phyloP scores from a whole-genome alignment of 2,888 invertebrate genomes.

The Steinernema carpocapsae region DNA sequence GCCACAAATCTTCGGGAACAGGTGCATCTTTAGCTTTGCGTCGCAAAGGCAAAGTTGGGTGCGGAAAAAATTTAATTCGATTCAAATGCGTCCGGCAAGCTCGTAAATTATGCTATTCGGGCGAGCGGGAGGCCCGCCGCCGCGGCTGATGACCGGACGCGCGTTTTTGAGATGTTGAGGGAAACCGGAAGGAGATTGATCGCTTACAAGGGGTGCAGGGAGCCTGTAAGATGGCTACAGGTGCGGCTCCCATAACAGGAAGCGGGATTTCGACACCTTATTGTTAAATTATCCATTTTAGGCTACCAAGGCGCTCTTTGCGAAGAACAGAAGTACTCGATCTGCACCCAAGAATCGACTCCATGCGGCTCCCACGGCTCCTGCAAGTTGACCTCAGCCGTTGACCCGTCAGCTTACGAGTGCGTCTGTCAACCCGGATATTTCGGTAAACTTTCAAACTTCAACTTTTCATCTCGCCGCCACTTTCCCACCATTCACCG shows the following conservation, averaged over 20 bases:
- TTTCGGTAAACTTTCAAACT: neutral
- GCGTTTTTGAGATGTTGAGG: neutral
- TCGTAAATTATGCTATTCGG: constrained; percentile 27
- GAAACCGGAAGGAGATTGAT: constrained; percentile 29
- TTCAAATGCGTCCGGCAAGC: constrained; percentile 27
- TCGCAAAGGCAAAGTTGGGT: neutral
- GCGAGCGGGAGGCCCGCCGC: neutral
- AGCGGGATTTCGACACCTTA: neutral
- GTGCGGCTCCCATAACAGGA: neutral
- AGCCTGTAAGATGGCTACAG: neutral
- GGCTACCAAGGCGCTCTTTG: constrained; percentile 10
- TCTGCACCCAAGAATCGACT: neutral
- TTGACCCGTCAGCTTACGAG: constrained; percentile 8
- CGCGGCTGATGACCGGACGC: constrained; percentile 6
- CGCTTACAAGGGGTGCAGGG: neutral
- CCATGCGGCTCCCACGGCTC: constrained; percentile 10
- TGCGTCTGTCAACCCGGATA: constrained; percentile 13
- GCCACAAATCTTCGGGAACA: constrained; percentile 12
- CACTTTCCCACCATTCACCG: constrained; percentile 28
- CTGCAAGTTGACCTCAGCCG: constrained; percentile 13
- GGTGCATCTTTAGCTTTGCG: neutral
- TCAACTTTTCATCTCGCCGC: constrained; percentile 19
- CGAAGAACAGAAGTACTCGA: constrained; percentile 9
- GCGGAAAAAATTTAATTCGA: constrained; percentile 28
- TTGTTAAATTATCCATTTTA: neutral